A percentile compares a stretch with the other conserved stretches of the same genome.
These are phyloP conservation scores for Ageneiosus marmoratus DNA, from an alignment of 2,113 vertebrate genomes.

Conservation along the genomic window DNA sequence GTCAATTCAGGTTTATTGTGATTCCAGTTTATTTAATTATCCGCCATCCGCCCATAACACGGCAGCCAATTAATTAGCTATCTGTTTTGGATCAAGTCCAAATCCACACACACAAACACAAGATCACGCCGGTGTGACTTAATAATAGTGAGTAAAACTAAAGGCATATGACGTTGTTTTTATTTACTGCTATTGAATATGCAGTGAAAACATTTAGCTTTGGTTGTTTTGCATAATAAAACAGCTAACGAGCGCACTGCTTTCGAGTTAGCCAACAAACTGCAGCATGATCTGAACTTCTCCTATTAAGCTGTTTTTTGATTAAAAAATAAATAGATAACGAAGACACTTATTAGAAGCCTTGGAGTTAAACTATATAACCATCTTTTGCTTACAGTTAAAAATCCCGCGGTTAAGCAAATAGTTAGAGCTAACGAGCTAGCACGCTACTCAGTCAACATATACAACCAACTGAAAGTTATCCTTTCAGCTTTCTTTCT, in stretches of 20 bases:
- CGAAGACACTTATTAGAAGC: neutral
- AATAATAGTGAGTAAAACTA: neutral
- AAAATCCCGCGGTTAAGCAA: neutral
- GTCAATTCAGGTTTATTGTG: neutral
- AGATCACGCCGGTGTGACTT: neutral
- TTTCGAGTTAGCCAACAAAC: neutral
- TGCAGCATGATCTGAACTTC: neutral
- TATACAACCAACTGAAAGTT: neutral
- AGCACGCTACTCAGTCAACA: neutral
- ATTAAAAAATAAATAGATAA: neutral
- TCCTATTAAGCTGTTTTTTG: too few species aligned
- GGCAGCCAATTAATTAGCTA: neutral
- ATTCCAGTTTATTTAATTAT: neutral
- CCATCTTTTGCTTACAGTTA: neutral
- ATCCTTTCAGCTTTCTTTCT: neutral
- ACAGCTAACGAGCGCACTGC: neutral
- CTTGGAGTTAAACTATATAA: neutral
- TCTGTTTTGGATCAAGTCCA: neutral
- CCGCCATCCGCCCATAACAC: neutral
- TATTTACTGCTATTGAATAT: neutral
- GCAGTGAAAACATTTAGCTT: neutral
- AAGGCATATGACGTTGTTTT: neutral
- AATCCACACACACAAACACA: neutral
- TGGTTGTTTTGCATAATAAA: too few species aligned
- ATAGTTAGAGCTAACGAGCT: neutral